Conservation (phyloP, 2,888 invertebrate species). For the Plebejus argus region DNA sequence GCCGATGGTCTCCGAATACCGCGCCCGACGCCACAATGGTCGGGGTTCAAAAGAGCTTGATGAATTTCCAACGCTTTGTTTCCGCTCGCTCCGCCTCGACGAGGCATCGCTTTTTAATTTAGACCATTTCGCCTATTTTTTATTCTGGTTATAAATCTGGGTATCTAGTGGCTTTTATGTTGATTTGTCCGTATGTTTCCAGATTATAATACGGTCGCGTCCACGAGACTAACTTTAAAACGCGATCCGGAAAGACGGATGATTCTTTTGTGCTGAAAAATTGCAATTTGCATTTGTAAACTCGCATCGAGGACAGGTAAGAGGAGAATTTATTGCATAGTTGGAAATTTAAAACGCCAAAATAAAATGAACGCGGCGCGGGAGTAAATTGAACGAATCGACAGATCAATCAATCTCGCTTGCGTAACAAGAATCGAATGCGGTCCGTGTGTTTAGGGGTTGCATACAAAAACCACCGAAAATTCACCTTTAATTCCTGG, state of each 20-base stretch:
- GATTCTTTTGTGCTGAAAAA: constrained; percentile 40
- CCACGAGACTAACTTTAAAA: constrained; percentile 42
- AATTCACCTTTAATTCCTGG: constrained; percentile 7
- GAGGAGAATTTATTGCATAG: constrained; percentile 32
- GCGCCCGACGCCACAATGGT: constrained; percentile 70
- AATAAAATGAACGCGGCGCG: constrained; percentile 28
- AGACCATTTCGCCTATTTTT: constrained; percentile 72
- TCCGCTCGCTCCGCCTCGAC: constrained; percentile 73
- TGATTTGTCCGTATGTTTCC: constrained; percentile 46
- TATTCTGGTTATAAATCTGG: constrained; percentile 71
- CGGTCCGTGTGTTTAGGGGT: constrained; percentile 22
- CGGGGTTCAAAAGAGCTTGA: constrained; percentile 77
- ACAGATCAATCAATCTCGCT: constrained; percentile 31
- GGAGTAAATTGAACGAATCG: constrained; percentile 29
- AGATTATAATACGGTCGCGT: constrained; percentile 44
- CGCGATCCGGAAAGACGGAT: constrained; percentile 38
- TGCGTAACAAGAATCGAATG: constrained; percentile 25
- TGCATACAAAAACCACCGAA: constrained; percentile 19
- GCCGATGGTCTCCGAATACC: constrained; percentile 67
- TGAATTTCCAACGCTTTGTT: constrained; percentile 77
- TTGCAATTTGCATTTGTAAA: constrained; percentile 41
- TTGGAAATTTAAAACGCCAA: constrained; percentile 30
- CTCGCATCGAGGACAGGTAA: constrained; percentile 40
- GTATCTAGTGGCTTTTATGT: constrained; percentile 54
- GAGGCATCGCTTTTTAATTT: constrained; percentile 79